Conservation (phyloP, 2,797 vertebrate species). For the Falco biarmicus region DNA sequence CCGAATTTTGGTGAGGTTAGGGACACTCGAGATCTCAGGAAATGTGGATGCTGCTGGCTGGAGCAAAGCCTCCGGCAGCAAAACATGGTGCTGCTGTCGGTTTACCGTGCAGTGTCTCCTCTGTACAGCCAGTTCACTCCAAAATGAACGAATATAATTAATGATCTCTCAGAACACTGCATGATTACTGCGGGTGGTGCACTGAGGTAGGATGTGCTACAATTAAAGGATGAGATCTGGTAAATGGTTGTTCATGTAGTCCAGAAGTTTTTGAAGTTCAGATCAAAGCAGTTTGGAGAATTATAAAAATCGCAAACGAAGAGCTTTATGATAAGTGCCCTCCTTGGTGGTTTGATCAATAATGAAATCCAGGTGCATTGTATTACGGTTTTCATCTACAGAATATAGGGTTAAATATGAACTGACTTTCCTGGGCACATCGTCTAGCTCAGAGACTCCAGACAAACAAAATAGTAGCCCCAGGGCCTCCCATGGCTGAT, state of each 20-base stretch:
- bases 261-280: conserved; percentile 20
- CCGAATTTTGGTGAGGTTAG: accelerated
- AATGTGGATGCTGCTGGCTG: background rate
- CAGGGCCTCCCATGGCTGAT: conserved; percentile 39
- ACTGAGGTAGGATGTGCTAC: background rate
- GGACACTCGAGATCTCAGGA: background rate
- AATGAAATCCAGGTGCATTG: conserved; percentile 39
- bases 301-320: background rate
- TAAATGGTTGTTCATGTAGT: background rate
- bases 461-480: conserved; percentile 57
- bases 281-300: conserved; percentile 33
- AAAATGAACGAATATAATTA: background rate
- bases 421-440: conserved; percentile 2
- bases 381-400: background rate
- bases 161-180: background rate
- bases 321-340: conserved; percentile 19
- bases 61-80: background rate
- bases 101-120: background rate
- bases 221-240: conserved; percentile 6
- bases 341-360: conserved; percentile 26
- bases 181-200: background rate
- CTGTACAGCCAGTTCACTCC: background rate
- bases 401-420: conserved; percentile 30
- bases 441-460: conserved; percentile 39
- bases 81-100: accelerated